Evolutionary conservation across 2,797 vertebrate species (phyloP).

Genomic region (Pempheris klunzingeri): DNA sequence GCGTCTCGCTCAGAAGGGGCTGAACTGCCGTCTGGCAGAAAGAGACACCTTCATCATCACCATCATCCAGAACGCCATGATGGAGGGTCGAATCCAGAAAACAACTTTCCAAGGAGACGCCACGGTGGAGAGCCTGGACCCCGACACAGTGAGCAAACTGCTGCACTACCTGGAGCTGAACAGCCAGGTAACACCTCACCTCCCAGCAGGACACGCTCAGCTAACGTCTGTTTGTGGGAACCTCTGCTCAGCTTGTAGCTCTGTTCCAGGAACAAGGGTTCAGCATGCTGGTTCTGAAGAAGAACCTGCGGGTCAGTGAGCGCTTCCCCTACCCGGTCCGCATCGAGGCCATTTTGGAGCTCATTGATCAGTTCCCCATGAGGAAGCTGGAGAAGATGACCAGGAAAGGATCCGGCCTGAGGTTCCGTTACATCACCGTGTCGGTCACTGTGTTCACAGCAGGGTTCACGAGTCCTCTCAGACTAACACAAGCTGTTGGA

Average conservation of each 20-base stretch:
- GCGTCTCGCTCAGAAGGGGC: slow-evolving; percentile 60
- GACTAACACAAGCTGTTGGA: not conserved
- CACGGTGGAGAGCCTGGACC: slow-evolving; percentile 80
- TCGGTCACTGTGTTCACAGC: not conserved
- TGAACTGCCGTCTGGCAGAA: slow-evolving; percentile 86
- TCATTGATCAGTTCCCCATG: slow-evolving; percentile 86
- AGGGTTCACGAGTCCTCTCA: not conserved
- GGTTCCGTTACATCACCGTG: slow-evolving; percentile 46
- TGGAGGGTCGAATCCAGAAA: slow-evolving; percentile 86
- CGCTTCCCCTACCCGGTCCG: slow-evolving; percentile 86
- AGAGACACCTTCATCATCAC: slow-evolving; percentile 86
- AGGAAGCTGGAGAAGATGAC: slow-evolving; percentile 86
- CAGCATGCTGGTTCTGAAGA: slow-evolving; percentile 86
- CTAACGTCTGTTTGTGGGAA: not conserved
- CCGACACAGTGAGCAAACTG: slow-evolving; percentile 83
- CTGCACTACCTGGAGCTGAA: slow-evolving; percentile 84
- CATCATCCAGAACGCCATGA: slow-evolving; percentile 89
- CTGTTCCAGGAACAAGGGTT: slow-evolving; percentile 79
- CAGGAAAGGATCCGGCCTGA: slow-evolving; percentile 78
- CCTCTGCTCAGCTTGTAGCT: not conserved
- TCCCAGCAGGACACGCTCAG: not conserved
- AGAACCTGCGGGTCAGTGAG: slow-evolving; percentile 83
- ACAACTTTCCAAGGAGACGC: slow-evolving; percentile 80
- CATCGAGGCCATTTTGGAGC: slow-evolving; percentile 84
- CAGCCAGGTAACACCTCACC: slow-evolving; percentile 59